These are phyloP conservation scores for Andrena haemorrhoa DNA, from an alignment of 2,888 invertebrate species.

Conservation along the genomic window DNA sequence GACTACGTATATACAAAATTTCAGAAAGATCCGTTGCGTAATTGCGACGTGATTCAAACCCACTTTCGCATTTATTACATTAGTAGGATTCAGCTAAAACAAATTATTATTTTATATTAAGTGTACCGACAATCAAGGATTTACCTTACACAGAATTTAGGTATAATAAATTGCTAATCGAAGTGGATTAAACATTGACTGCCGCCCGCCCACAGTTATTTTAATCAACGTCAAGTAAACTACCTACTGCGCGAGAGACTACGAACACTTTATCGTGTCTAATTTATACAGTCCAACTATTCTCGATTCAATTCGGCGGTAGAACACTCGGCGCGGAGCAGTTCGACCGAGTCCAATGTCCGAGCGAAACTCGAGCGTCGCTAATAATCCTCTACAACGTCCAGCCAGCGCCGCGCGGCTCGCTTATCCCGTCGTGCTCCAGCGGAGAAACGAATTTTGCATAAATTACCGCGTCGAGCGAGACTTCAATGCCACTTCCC, in stretches of 20 bases:
- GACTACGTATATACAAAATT: too few species aligned
- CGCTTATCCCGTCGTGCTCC: neutral
- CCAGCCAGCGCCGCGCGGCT: neutral
- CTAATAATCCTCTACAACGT: conserved; percentile 13
- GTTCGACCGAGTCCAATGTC: conserved; percentile 10
- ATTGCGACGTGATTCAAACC: too few species aligned
- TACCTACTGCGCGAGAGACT: too few species aligned
- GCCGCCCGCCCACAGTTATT: neutral
- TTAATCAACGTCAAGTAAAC: neutral
- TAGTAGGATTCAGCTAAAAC: too few species aligned
- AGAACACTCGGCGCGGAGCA: neutral
- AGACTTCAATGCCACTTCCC: conserved; percentile 39
- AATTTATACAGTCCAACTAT: conserved; percentile 7
- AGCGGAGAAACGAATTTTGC: conserved; percentile 18
- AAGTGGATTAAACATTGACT: too few species aligned
- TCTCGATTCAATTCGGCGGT: neutral
- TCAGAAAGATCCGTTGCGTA: too few species aligned
- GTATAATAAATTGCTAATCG: too few species aligned
- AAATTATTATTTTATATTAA: too few species aligned
- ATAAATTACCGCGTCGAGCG: conserved; percentile 34
- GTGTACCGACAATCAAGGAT: too few species aligned
- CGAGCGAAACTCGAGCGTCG: conserved; percentile 13
- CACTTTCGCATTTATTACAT: too few species aligned
- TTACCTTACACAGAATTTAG: too few species aligned
- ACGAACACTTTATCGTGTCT: neutral